Percentiles rank a stretch among this genome's conserved stretches.
These are phyloP conservation scores for Adineta ricciae DNA, from an alignment of 2,888 invertebrate species.

Conservation along the genomic window DNA sequence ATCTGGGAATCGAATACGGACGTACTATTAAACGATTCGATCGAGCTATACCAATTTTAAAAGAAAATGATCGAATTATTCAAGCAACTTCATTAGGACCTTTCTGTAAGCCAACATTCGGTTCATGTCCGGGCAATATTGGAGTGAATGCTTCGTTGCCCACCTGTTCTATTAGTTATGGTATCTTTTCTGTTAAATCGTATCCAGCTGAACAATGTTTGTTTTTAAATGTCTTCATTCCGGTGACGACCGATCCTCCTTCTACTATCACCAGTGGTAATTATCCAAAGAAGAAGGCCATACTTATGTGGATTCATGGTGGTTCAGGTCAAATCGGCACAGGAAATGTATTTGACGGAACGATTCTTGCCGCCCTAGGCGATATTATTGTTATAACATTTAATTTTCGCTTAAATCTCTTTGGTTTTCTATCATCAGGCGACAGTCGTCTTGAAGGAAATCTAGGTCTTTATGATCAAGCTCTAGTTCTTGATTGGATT, in stretches of 20 bases:
- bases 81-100: neutral
- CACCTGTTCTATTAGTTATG: neutral
- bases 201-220: neutral
- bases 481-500: neutral
- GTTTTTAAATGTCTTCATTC: neutral
- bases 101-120: neutral
- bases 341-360: neutral
- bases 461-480: constrained; percentile 3
- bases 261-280: neutral
- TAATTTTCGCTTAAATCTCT: constrained; percentile 13
- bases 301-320: constrained; percentile 17
- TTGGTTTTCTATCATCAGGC: constrained; percentile 2
- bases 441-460: neutral
- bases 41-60: neutral
- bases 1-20: neutral
- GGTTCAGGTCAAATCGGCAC: constrained; percentile 1
- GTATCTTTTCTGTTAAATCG: neutral
- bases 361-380: constrained; percentile 1
- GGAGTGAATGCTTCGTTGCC: neutral
- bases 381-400: constrained; percentile 19
- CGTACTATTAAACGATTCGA: neutral
- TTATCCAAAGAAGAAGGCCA: neutral
- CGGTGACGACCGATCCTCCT: neutral
- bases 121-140: neutral
- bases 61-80: neutral